Base-by-base conservation (phyloP, 2,113 vertebrate genomes). In the Zosterops pallidus region DNA sequence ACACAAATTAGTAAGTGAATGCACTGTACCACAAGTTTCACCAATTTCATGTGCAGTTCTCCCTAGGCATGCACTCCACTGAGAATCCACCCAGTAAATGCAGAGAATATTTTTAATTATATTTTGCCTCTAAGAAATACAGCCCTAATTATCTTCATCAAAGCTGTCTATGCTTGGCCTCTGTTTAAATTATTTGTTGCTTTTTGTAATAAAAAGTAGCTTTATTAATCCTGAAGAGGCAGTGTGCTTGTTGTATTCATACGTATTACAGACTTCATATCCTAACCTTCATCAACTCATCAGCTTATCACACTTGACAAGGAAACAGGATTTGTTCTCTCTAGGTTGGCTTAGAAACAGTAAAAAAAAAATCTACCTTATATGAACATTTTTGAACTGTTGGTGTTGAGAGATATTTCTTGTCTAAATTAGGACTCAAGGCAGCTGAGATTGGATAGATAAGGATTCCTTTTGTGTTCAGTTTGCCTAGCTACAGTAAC, bases 131-230 rank as follows among this genome's bases (percentile, higher is more conserved):
- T 67, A 74, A 63, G 86, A 96, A 95, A 77, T 29, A 68, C 28
- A 94, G 17, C 23, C 35, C 14, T 87, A 89, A 87, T 81, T 95
- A 86, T 24, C 90, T 94, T 92, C 72, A 89, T 86, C 83, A 96
- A 65, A 84, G 33, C 24, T 67, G 14, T 28, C 71, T 70, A 47
- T 75, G 47, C 12, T 93, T 18, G 35, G 76, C 67, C 24, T 80
- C 39, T 56, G 19, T 83, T 90, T 92, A 65, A 90, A 76, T 39
- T 65, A 33, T 23, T 41, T 68, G 9, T 22, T 71, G 6, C 9
- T 71, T 88, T 94, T 90, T 55, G 42, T 90, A 86, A 93, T 71
- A 60, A 79, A 86, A 83, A 68, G 56, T 70, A 33, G 29, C 49
- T 85, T 90, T 85, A 90, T 83, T 86, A 94, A 86, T 18, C 49